These are phyloP conservation scores for Epicampocera succincta DNA, from an alignment of 2,888 invertebrate species.

Conservation along the genomic window DNA sequence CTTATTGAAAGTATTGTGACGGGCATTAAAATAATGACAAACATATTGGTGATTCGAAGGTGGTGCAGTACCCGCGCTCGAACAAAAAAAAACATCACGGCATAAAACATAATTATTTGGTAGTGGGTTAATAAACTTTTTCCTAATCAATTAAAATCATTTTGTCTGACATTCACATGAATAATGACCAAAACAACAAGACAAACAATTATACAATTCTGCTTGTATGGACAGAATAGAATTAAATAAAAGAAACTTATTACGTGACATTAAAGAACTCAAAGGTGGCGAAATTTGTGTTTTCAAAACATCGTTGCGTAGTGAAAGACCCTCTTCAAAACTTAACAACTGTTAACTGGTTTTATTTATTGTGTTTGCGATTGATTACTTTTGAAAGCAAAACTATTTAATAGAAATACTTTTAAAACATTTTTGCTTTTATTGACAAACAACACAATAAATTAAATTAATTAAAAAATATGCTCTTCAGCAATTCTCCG, in stretches of 20 bases:
- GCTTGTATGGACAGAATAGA: neutral
- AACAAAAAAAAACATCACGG: no score
- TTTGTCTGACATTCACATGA: conserved; percentile 26
- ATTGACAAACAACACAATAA: conserved; percentile 16
- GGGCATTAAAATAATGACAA: no score
- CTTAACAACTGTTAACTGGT: neutral
- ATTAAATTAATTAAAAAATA: conserved; percentile 1
- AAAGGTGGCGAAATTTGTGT: no score
- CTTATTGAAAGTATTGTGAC: no score
- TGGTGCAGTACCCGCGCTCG: conserved; percentile 31
- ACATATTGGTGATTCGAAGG: conserved; percentile 15
- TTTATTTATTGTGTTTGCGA: neutral
- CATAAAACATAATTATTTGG: conserved; percentile 1
- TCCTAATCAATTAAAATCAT: conserved; percentile 2
- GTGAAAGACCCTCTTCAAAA: no score
- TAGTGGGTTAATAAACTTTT: conserved; percentile 52
- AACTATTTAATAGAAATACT: no score
- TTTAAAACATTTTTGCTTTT: neutral
- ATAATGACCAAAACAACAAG: neutral
- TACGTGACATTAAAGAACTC: no score
- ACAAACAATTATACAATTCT: conserved; percentile 16
- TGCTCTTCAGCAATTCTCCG: neutral
- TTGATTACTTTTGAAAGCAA: no score
- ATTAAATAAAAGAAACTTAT: no score
- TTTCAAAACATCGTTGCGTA: no score